A percentile compares a stretch with the other conserved stretches of the same genome.
phyloP scores from a whole-genome alignment of 2,797 vertebrate genomes.

The Centropyge bicolor region DNA sequence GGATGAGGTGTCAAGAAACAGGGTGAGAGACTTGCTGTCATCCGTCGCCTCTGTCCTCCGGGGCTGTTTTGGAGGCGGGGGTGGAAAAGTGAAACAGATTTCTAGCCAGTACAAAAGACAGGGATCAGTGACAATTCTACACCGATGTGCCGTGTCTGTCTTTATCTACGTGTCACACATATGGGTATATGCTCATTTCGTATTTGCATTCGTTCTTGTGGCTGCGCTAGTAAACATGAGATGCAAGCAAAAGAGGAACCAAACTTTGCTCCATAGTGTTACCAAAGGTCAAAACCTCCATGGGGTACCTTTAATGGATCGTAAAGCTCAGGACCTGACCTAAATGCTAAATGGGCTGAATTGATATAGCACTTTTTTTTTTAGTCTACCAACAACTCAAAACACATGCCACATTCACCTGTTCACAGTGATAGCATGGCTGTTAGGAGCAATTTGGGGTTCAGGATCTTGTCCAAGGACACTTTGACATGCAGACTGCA shows the following conservation, averaged over 20 bases:
- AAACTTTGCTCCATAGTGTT: not conserved
- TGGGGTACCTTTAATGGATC: not conserved
- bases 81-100: not conserved
- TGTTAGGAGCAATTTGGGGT: too few species aligned
- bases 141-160: not conserved
- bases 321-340: not conserved
- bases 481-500: too few species aligned
- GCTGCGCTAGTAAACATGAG: not conserved
- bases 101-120: not conserved
- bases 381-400: too few species aligned
- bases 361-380: too few species aligned
- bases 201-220: not conserved
- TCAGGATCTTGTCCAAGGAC: too few species aligned
- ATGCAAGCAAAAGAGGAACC: not conserved
- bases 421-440: too few species aligned
- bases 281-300: not conserved
- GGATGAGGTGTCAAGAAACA: slow-evolving; percentile 13
- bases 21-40: slow-evolving; percentile 18
- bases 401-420: too few species aligned
- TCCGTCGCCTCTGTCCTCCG: not conserved
- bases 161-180: not conserved
- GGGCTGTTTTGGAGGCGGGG: not conserved
- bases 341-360: not conserved
- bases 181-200: not conserved
- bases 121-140: not conserved